Base-by-base conservation (phyloP, 2,888 invertebrate species). In the Toxonevra muliebris region DNA sequence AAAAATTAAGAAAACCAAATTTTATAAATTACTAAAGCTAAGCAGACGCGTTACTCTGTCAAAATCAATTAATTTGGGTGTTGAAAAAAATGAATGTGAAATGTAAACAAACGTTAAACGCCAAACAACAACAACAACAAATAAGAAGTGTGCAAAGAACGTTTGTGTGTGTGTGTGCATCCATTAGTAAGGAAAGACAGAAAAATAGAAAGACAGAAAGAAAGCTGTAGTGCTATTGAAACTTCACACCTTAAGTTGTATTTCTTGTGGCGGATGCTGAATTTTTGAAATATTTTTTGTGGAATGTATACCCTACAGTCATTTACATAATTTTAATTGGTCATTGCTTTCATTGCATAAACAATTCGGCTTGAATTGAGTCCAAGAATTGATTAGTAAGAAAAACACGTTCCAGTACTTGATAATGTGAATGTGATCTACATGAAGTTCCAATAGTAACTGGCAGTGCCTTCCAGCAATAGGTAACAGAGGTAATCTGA, bases 51-150 rank as follows among this genome's bases (percentile, higher is more conserved):
- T 61, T 42, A 63, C 58, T 43, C 62, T 61, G 64, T 69, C 67
- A 63, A 61, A 68, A 70, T 70, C 61, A 70, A 68, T 70, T 70
- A 63, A 68, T 68, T 66, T 66, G 20, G 45, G 66, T 65, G 65
- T 65, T 65, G 54, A 66, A 17, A 66, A n/a, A 66, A 61, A 55
- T 66, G 53, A 19, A 53, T 54, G 59, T 43, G 19, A 45, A 61
- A 53, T 50, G 42, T 57, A 61, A 61, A 65, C 42, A 68, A 52
- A 64, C 17, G 17, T 4, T 19, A 15, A 62, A 61, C 53, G 43
- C 17, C 54, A 48, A 54, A 48, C 53, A 43, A 40, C 15, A 41
- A 53, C 17, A 45, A 20, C 57, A 30, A 15, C 59, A 53, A 19
- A 58, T 19, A 13, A n/a, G 15, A 13, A 48, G 50, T 48, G n/a